Conservation (phyloP, 2,888 invertebrate genomes). For the Tenthredo amoena region DNA sequence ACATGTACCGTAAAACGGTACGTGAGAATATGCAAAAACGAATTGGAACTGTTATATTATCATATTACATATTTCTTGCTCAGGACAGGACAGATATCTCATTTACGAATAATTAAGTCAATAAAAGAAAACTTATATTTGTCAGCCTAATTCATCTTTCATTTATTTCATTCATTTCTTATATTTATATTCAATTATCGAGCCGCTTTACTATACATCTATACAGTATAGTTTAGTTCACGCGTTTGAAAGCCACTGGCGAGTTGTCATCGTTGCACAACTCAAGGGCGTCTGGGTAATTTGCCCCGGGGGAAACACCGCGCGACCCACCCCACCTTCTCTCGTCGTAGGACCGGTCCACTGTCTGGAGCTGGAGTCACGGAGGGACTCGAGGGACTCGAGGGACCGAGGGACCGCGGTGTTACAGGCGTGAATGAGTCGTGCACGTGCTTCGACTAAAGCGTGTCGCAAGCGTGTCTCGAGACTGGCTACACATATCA, state of each 20-base stretch:
- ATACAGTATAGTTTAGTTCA: neutral
- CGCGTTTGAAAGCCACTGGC: constrained; percentile 11
- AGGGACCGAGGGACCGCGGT: neutral
- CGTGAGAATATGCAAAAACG: constrained; percentile 40
- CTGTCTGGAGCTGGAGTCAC: constrained; percentile 37
- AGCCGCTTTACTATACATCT: neutral
- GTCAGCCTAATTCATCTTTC: neutral
- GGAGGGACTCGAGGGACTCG: constrained; percentile 10
- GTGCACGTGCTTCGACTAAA: constrained; percentile 51
- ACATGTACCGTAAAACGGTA: neutral
- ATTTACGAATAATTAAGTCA: neutral
- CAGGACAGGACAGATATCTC: neutral
- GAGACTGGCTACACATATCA: constrained; percentile 21
- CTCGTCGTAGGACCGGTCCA: constrained; percentile 3
- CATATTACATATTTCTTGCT: neutral
- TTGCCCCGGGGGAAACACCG: constrained; percentile 40
- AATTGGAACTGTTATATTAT: neutral
- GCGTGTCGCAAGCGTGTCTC: constrained; percentile 46
- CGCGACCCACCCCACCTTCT: neutral
- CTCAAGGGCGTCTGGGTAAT: constrained; percentile 53
- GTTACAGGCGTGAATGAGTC: constrained; percentile 43
- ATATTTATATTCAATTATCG: neutral
- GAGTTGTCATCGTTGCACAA: constrained; percentile 50
- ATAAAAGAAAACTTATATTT: neutral
- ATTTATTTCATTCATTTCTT: neutral